Evolutionary conservation across 1,140 invertebrate species (phyloP).

Genomic region (Brachionus rubens): DNA sequence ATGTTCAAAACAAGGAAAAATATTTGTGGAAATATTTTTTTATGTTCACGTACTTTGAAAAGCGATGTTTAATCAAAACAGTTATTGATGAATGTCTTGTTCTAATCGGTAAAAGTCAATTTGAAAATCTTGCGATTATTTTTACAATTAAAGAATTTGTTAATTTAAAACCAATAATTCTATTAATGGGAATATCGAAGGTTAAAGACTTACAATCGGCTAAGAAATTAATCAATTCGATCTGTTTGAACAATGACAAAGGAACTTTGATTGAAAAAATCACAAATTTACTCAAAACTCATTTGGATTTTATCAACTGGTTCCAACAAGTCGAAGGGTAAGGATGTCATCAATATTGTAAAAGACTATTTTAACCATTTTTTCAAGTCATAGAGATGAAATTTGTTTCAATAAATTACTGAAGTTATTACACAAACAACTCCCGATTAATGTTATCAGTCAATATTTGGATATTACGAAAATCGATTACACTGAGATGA

Average conservation of each 20-base stretch:
- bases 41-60: neutral
- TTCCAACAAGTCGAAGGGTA: slow-evolving; percentile 49
- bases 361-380: too few relatives aligned
- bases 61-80: neutral
- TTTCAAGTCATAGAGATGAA: neutral
- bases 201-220: slow-evolving; percentile 52
- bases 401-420: neutral
- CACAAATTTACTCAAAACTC: slow-evolving; percentile 56
- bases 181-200: slow-evolving; percentile 54
- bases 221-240: slow-evolving; percentile 51
- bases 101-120: slow-evolving; percentile 51
- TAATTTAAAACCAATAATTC: slow-evolving; percentile 53
- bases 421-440: neutral
- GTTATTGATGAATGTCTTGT: slow-evolving; percentile 18
- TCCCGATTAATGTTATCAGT: slow-evolving; percentile 1
- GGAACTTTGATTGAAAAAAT: slow-evolving; percentile 48
- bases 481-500: slow-evolving; percentile 8
- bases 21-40: slow-evolving; percentile 8
- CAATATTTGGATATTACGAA: slow-evolving; percentile 5
- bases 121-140: slow-evolving; percentile 50
- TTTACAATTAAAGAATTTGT: slow-evolving; percentile 53
- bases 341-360: too few relatives aligned
- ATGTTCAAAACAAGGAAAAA: neutral
- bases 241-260: slow-evolving; percentile 49
- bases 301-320: slow-evolving; percentile 57